These are phyloP conservation scores for Dasypus novemcinctus DNA, from an alignment of 2,113 vertebrate species.

Conservation along the genomic window DNA sequence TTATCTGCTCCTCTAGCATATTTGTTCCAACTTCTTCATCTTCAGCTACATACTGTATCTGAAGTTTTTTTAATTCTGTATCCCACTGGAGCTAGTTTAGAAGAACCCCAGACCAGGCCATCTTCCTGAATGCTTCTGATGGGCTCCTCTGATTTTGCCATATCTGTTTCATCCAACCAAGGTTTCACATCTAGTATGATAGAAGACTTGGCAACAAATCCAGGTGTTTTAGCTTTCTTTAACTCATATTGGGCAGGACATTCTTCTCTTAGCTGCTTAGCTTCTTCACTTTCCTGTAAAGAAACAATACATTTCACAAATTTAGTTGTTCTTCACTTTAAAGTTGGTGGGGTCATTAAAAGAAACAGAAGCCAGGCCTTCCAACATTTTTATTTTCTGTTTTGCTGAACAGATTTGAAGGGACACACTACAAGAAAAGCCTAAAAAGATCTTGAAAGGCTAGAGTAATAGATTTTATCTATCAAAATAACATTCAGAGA, in stretches of 20 bases:
- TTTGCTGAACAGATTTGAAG: too few relatives aligned
- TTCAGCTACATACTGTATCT: conserved; percentile 96
- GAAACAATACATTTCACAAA: conserved; percentile 27
- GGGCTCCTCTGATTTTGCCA: conserved; percentile 94
- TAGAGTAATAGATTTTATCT: too few relatives aligned
- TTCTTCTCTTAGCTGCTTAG: conserved; percentile 90
- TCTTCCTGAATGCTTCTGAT: conserved; percentile 94
- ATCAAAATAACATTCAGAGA: too few relatives aligned
- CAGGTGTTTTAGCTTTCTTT: conserved; percentile 96
- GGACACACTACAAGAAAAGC: too few relatives aligned
- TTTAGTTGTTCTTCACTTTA: not conserved
- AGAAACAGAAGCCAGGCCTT: not conserved
- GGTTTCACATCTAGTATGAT: conserved; percentile 96
- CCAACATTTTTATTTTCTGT: too few relatives aligned
- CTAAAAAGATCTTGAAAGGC: too few relatives aligned
- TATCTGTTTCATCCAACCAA: conserved; percentile 98
- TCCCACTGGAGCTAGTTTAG: conserved; percentile 95
- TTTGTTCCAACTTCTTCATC: conserved; percentile 98
- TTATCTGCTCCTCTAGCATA: conserved; percentile 94
- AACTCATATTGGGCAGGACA: conserved; percentile 94
- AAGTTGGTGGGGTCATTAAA: not conserved
- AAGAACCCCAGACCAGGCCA: conserved; percentile 96
- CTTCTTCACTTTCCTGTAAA: conserved; percentile 91
- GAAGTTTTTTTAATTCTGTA: conserved; percentile 99
- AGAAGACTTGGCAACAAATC: conserved; percentile 95